These are phyloP conservation scores for Coremacera marginata DNA, from an alignment of 2,888 invertebrate species.

Conservation along the genomic window DNA sequence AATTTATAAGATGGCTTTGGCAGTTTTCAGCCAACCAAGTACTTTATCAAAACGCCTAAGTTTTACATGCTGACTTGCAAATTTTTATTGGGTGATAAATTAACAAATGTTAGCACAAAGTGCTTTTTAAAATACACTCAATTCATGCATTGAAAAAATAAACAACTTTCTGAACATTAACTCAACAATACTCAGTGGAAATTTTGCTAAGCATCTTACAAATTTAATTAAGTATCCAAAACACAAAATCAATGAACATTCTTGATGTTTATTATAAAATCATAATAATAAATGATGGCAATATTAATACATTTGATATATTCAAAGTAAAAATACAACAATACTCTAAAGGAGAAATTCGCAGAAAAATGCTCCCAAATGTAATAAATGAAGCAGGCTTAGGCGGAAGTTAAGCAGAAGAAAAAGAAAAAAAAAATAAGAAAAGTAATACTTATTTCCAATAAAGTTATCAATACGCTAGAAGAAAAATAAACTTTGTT, in stretches of 20 bases:
- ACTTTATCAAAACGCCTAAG: no score
- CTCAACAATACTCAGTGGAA: no score
- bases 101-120: no score
- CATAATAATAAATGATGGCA: conserved; percentile 7
- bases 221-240: neutral
- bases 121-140: no score
- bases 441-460: no score
- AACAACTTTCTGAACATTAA: no score
- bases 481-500: neutral
- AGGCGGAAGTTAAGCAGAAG: neutral
- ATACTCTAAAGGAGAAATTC: neutral
- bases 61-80: no score
- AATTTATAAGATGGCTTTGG: no score
- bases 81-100: no score
- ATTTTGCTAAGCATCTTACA: neutral
- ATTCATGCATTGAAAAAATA: no score
- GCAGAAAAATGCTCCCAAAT: neutral
- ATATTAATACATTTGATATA: neutral
- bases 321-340: neutral
- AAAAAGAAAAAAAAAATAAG: neutral
- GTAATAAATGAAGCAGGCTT: conserved; percentile 10
- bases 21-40: no score
- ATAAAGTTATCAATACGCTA: neutral
- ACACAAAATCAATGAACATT: neutral
- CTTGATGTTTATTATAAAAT: conserved; percentile 6